Conservation (phyloP, 2,888 invertebrate genomes). For the Ormia ochracea region DNA sequence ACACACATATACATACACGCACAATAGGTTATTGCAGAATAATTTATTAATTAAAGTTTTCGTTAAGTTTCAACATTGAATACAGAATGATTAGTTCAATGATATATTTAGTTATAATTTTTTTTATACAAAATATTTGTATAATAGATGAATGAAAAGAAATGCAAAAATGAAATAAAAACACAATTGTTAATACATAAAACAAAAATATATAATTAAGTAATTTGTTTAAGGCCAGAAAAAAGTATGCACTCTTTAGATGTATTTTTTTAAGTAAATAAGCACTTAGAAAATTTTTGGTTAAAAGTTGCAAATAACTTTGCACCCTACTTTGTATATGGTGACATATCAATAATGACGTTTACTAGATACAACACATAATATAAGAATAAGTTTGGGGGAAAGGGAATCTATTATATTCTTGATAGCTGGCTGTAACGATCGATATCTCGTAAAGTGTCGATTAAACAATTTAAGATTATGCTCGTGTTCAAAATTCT, state of each 20-base stretch:
- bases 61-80: constrained; percentile 21
- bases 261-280: constrained; percentile 17
- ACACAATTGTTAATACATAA: constrained; percentile 6
- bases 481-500: no score
- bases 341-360: background rate
- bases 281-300: background rate
- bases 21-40: constrained; percentile 9
- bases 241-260: constrained; percentile 41
- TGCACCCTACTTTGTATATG: background rate
- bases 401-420: no score
- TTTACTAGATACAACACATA: background rate
- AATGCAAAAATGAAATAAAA: constrained; percentile 25
- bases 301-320: background rate
- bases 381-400: no score
- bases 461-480: no score
- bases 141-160: constrained; percentile 44
- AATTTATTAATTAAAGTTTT: constrained; percentile 9
- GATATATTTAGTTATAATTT: constrained; percentile 30
- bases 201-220: background rate
- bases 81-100: constrained; percentile 26
- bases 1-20: constrained; percentile 37
- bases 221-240: constrained; percentile 14
- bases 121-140: constrained; percentile 4
- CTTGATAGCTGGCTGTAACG: no score
- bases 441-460: no score